Percentiles rank a stretch among this genome's conserved stretches.
phyloP scores from a whole-genome alignment of 2,888 invertebrate genomes.

The Cryptosula pallasiana region DNA sequence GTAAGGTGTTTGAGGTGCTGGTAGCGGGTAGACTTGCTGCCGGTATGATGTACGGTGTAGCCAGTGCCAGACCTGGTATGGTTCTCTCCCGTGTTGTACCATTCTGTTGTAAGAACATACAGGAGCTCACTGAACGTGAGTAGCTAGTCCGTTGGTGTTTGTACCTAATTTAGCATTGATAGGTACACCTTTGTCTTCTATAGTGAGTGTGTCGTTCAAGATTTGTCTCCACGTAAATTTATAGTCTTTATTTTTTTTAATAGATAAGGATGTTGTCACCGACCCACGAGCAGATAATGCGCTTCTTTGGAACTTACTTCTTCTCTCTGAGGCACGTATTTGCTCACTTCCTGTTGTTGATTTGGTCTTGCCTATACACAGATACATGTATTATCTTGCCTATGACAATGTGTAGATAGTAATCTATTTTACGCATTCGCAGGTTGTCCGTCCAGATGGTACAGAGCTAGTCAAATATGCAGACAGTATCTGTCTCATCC shows the following conservation, averaged over 20 bases:
- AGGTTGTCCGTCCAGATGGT: neutral
- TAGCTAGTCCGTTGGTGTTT: no score
- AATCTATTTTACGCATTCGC: no score
- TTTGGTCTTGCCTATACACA: neutral
- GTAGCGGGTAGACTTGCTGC: slow-evolving; percentile 77
- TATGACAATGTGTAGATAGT: neutral
- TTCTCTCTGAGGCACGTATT: slow-evolving; percentile 63
- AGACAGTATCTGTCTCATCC: slow-evolving; percentile 62
- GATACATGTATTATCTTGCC: neutral
- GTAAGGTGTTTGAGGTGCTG: slow-evolving; percentile 73
- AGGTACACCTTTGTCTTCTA: no score
- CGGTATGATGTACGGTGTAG: slow-evolving; percentile 54
- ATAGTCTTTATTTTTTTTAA: no score
- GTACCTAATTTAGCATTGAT: no score
- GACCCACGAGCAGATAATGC: slow-evolving; percentile 75
- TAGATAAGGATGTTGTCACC: slow-evolving; percentile 59
- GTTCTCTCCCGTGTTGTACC: slow-evolving; percentile 71
- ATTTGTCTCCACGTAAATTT: no score
- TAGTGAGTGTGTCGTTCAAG: no score
- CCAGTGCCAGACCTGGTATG: slow-evolving; percentile 63
- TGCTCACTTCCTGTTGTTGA: neutral
- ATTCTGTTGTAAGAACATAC: slow-evolving; percentile 64
- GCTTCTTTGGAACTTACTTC: slow-evolving; percentile 69
- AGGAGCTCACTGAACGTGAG: slow-evolving; percentile 56
- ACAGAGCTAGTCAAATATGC: slow-evolving; percentile 62